Base-by-base conservation (phyloP, 2,113 vertebrate genomes). In the Atherinomorus stipes region DNA sequence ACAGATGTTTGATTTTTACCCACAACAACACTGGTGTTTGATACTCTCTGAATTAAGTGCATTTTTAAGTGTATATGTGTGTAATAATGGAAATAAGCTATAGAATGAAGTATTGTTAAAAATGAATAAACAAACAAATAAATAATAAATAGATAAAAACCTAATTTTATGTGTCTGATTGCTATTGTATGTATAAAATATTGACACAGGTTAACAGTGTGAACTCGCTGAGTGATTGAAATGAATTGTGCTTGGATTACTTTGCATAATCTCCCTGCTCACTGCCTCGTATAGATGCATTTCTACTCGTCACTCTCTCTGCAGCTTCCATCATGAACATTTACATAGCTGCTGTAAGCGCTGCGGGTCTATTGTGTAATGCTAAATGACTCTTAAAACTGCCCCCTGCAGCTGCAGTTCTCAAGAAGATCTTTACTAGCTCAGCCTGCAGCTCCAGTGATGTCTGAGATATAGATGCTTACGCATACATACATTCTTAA, bases 281-380 rank as follows among this genome's bases (percentile, higher is more conserved):
- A n/a, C 12, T 28, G n/a, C 63, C 31, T 42, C 12, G 7, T 47
- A 28, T 18, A 8, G 40, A 44, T 40, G 12, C 12, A 1, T n/a
- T 23, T 31, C 26, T 25, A 38, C 49, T 47, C 22, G 42, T 56
- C 57, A 54, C 22, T 38, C 38, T 54, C 51, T 83, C 61, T 52
- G 18, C 52, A 15, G 44, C 70, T 49, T 72, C 64, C 81, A 52
- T 64, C 63, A 21, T 7, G 8, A 40, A 60, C 76, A 26, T 66
- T 67, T 67, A 68, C 65, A 57, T 34, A 56, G 49, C 31, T 64
- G 1, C 31, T 19, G 22, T 52, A 56, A 69, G 77, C 64, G 69
- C 72, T 83, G 64, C 78, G 15, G 62, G 78, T 80, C 62, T 74
- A 10, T 80, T 84, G 84, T 82, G 71, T 68, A 50, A 68, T 19